Conservation (phyloP, 2,888 invertebrate species). For the Eupithecia vulgata region DNA sequence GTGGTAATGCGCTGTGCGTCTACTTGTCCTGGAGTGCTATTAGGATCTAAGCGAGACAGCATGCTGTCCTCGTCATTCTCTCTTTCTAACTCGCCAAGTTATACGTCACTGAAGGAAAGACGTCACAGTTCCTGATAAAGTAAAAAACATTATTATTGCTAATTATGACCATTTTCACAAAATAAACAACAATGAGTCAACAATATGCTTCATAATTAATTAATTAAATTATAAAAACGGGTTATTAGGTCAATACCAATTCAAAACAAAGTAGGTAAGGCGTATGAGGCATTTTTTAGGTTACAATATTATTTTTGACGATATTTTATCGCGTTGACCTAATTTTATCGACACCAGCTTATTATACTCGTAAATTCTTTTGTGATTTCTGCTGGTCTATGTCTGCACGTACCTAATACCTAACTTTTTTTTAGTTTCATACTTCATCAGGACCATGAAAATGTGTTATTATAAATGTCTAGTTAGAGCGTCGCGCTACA, state of each 20-base stretch:
- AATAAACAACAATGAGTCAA: neutral
- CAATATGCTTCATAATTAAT: neutral
- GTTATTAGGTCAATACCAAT: neutral
- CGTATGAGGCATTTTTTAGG: neutral
- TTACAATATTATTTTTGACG: neutral
- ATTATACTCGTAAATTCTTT: neutral
- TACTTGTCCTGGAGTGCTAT: too few relatives aligned
- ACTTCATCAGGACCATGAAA: too few relatives aligned
- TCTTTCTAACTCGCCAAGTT: too few relatives aligned
- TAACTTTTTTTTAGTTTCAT: too few relatives aligned
- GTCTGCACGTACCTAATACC: too few relatives aligned
- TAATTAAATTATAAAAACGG: neutral
- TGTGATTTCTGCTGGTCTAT: neutral
- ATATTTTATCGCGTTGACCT: constrained; percentile 1
- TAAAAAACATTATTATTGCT: neutral
- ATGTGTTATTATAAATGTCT: too few relatives aligned
- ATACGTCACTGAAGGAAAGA: neutral
- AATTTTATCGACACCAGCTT: neutral
- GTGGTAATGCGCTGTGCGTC: too few relatives aligned
- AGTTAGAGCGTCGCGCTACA: too few relatives aligned
- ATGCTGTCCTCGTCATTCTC: too few relatives aligned
- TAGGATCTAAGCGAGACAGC: too few relatives aligned
- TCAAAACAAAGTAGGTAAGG: neutral
- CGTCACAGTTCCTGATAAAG: neutral
- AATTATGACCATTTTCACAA: neutral